Conservation (phyloP, 1,140 invertebrate species). For the Luehdorfia chinensis region DNA sequence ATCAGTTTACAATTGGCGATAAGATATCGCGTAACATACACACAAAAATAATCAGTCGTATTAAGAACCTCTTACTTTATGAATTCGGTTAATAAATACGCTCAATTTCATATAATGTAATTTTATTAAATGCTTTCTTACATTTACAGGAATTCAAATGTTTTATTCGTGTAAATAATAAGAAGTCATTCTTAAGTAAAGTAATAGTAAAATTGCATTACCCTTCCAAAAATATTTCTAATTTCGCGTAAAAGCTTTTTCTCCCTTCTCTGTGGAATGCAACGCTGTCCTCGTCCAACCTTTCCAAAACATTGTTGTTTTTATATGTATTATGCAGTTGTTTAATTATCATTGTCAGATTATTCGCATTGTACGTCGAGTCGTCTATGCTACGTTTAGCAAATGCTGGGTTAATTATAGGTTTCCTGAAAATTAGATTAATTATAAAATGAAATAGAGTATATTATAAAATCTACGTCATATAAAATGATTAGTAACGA, state of each 20-base stretch:
- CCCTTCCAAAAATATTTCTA: conserved; percentile 79
- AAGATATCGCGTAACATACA: no score
- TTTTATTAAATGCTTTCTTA: no score
- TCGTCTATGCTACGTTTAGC: conserved; percentile 73
- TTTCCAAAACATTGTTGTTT: conserved; percentile 53
- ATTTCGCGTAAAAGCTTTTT: conserved; percentile 77
- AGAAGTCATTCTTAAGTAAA: no score
- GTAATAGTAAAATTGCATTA: no score
- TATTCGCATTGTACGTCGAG: conserved; percentile 28
- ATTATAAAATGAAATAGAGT: conserved; percentile 16
- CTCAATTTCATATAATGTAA: no score
- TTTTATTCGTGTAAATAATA: no score
- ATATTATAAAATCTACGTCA: no score
- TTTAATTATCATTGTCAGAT: conserved; percentile 41
- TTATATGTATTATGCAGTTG: conserved; percentile 55
- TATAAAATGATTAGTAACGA: conserved; percentile 9
- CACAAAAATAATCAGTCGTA: no score
- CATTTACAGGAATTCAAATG: no score
- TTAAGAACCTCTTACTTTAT: no score
- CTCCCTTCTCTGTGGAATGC: conserved; percentile 78
- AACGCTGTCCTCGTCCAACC: conserved; percentile 53
- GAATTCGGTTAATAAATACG: no score
- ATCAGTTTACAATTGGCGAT: no score
- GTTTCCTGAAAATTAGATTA: conserved; percentile 49
- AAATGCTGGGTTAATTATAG: conserved; percentile 77